phyloP scores from a whole-genome alignment of 2,113 vertebrate species.

The Dicerorhinus sumatrensis region DNA sequence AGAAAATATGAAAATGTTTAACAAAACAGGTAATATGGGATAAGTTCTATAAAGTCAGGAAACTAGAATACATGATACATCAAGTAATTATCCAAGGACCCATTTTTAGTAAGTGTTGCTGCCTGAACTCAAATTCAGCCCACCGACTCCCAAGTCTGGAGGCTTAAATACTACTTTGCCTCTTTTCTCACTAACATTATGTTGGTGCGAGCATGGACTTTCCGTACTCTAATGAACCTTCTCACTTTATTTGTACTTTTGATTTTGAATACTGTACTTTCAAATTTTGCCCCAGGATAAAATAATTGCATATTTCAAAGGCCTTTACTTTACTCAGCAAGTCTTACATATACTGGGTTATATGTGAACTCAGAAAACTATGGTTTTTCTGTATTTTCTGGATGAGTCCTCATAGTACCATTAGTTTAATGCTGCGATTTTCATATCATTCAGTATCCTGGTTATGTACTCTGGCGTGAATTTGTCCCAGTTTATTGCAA shows the following conservation, averaged over 20 bases:
- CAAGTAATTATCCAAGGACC: background rate
- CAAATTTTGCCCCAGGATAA: background rate
- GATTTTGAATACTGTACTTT: background rate
- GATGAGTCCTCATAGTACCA: background rate
- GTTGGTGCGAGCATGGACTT: background rate
- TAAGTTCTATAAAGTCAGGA: background rate
- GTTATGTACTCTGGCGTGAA: background rate
- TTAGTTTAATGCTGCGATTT: background rate
- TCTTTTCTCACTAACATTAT: background rate
- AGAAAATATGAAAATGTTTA: background rate
- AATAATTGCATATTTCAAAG: background rate
- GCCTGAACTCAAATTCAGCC: background rate
- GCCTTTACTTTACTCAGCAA: background rate
- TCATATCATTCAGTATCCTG: background rate
- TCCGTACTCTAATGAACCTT: background rate
- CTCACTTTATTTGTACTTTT: background rate
- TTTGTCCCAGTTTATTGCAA: background rate
- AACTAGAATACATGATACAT: background rate
- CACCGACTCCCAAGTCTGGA: accelerated
- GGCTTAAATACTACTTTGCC: background rate
- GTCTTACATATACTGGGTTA: background rate
- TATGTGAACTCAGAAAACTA: background rate
- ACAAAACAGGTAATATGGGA: background rate
- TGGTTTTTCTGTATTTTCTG: background rate
- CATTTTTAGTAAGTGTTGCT: background rate